Evolutionary conservation across 1,140 invertebrate species (phyloP).

Genomic region (Schlechtendalia chinensis): DNA sequence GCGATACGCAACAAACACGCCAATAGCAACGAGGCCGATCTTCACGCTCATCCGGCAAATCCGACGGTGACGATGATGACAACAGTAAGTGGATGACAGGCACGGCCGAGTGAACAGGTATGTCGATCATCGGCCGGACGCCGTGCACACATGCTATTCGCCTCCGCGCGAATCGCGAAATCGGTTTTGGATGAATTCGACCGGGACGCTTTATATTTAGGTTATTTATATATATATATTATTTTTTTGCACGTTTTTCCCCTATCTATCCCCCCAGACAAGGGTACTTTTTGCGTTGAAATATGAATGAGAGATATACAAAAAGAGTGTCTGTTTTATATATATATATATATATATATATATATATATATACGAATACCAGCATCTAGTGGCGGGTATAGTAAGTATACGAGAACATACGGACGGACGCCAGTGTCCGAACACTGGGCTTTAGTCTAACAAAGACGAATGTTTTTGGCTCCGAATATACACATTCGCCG

Average conservation of each 20-base stretch:
- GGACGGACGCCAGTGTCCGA: constrained; percentile 13
- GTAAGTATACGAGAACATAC: constrained; percentile 1
- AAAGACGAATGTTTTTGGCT: constrained; percentile 24
- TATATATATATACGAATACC: no score
- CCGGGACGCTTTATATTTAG: no score
- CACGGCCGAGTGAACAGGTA: not conserved
- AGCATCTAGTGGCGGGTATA: no score
- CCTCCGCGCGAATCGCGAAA: not conserved
- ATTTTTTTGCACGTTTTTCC: not conserved
- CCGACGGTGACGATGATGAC: no score
- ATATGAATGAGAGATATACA: not conserved
- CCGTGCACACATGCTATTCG: not conserved
- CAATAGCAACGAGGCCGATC: no score
- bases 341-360: no score
- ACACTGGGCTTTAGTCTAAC: constrained; percentile 5
- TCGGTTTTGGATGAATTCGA: no score
- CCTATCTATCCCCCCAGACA: constrained; percentile 4
- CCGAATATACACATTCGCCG: not conserved
- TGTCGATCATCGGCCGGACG: not conserved
- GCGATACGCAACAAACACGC: no score
- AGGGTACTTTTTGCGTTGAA: constrained; percentile 26
- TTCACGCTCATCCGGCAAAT: no score
- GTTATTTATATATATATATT: not conserved
- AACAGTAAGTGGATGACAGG: no score
- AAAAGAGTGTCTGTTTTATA: no score